Evolutionary conservation across 2,113 vertebrate species (phyloP), one percentile per base, ranked within the genome.

Genomic region (Paradisaea rubra): DNA sequence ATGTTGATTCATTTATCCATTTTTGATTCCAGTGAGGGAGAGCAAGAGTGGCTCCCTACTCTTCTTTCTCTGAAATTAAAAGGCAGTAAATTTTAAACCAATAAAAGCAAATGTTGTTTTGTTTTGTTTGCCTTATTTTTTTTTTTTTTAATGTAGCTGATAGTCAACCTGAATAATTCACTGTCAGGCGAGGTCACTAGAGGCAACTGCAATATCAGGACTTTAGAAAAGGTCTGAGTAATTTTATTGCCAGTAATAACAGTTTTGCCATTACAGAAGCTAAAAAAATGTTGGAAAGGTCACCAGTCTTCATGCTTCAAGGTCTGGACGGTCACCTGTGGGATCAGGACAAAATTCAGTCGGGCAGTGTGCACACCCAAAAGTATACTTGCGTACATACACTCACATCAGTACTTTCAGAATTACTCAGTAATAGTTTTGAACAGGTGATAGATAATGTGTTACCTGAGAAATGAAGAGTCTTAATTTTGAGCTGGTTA

Each of bases 71-170:
- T 94, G 77, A 93, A 97, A 97, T 96, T 96, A 95, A 95, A 93
- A 81, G 59, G 30, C 54, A 95, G 64, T 95, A 94, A 94, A 97
- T 97, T 97, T 97, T 96, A 97, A 97, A 92, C 69, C 81, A 95
- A 96, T 96, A 96, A 97, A 74, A 85, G 49, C 11, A 92, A 91
- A 87, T 63, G 68, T 64, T 84, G 23, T 70, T 88, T 81, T 86
- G 41, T 88, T 92, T 76, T 89, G 33, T 76, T 76, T 50, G 7
- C 3, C 3, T 68, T 31, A 30, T 21, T 72, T 50, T 28, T 45
- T 20, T 31, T 39, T 95, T 93, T 96, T 80, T 89, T 41, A 90
- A 78, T 88, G 82, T 93, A 84, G 81, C 83, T 92, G 82, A 89
- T 95, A 85, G 79, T 97, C 88, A 96, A 68, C 89, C 65, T 91